Evolutionary conservation across 2,888 invertebrate species (phyloP).

Genomic region (Ornithoptera alexandrae): DNA sequence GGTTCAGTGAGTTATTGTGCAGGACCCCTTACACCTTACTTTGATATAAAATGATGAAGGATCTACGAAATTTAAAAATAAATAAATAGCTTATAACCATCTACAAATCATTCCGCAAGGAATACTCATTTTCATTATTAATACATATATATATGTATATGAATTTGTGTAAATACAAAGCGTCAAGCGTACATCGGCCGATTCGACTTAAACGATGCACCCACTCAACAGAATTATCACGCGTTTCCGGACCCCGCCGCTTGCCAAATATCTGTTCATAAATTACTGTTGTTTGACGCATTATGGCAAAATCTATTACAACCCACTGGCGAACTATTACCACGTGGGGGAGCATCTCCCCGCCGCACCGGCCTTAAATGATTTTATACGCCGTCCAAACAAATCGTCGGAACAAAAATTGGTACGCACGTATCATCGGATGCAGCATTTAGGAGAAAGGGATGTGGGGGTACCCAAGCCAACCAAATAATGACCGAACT

Average conservation of each 20-base stretch:
- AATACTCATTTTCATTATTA: too few relatives aligned
- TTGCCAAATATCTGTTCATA: slow-evolving; percentile 73
- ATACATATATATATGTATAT: too few relatives aligned
- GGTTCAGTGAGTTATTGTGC: too few relatives aligned
- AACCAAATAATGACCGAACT: too few relatives aligned
- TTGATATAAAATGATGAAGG: too few relatives aligned
- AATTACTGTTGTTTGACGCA: slow-evolving; percentile 72
- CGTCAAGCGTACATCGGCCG: slow-evolving; percentile 39
- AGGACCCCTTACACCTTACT: too few relatives aligned
- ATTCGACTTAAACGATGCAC: slow-evolving; percentile 33
- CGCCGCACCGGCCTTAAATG: background rate
- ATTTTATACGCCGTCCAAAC: background rate
- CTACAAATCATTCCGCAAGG: too few relatives aligned
- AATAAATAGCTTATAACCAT: too few relatives aligned
- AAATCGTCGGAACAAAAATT: background rate
- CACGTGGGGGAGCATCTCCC: background rate
- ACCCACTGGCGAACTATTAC: slow-evolving; percentile 23
- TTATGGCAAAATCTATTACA: slow-evolving; percentile 72
- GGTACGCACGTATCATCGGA: too few relatives aligned
- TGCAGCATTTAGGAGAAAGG: too few relatives aligned
- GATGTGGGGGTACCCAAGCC: too few relatives aligned
- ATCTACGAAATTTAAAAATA: too few relatives aligned
- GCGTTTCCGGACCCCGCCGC: slow-evolving; percentile 59
- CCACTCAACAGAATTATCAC: slow-evolving; percentile 58
- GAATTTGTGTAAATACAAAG: slow-evolving; percentile 38